Conservation (phyloP, 2,113 vertebrate genomes). For the Craseonycteris thonglongyai region DNA sequence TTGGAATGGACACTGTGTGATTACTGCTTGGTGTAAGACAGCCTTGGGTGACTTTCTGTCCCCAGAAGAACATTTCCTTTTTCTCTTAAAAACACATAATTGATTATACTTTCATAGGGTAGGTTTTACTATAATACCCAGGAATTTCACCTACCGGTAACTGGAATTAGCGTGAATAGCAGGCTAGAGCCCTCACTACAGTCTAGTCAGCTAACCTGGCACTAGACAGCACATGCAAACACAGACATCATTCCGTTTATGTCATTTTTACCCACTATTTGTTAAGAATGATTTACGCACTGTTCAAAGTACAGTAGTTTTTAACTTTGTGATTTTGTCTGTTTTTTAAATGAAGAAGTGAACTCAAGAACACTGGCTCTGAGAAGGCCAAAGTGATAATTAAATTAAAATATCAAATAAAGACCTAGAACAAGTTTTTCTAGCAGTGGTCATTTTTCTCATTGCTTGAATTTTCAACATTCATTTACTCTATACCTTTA, state of each 20-base stretch:
- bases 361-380: not conserved
- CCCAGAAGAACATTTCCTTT: not conserved
- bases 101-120: conserved; percentile 35
- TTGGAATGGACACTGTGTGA: conserved; percentile 13
- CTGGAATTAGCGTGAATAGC: conserved; percentile 29
- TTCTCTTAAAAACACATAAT: not conserved
- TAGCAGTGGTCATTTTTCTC: not conserved
- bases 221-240: not conserved
- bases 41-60: not conserved
- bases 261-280: conserved; percentile 1
- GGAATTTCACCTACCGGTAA: conserved; percentile 37
- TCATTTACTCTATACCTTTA: not conserved
- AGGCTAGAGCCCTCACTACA: not conserved
- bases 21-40: not conserved
- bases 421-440: not conserved
- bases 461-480: not conserved
- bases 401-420: not conserved
- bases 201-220: not conserved
- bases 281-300: conserved; percentile 2
- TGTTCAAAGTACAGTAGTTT: not conserved
- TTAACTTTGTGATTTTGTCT: not conserved
- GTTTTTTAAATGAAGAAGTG: conserved; percentile 13
- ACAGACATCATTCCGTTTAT: not conserved
- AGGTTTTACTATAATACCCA: conserved; percentile 27
- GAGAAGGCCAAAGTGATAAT: not conserved